Evolutionary conservation across 2,113 vertebrate species (phyloP).

Genomic region (Bombycilla garrulus): DNA sequence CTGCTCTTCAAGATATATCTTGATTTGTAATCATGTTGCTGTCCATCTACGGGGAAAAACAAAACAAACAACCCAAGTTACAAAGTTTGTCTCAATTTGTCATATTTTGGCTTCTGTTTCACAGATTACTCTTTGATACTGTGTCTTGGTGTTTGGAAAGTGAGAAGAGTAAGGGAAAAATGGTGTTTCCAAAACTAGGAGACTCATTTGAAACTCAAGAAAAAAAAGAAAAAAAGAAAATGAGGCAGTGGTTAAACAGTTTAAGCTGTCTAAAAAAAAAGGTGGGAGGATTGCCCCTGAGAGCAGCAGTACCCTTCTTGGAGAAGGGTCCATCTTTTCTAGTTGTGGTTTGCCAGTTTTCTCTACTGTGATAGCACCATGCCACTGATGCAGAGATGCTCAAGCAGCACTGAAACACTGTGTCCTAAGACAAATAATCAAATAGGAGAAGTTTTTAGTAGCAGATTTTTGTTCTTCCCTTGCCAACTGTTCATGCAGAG

Average conservation of each 20-base stretch:
- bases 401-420: not conserved
- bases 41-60: not conserved
- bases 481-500: not conserved
- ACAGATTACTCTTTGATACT: not conserved
- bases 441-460: not conserved
- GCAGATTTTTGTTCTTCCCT: not conserved
- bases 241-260: not conserved
- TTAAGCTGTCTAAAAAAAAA: not conserved
- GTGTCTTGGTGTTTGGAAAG: not conserved
- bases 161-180: not conserved
- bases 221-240: not conserved
- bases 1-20: not conserved
- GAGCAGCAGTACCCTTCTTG: not conserved
- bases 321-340: not conserved
- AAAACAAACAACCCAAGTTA: not conserved
- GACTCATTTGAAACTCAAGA: not conserved
- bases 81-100: not conserved
- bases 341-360: not conserved
- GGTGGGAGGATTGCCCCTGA: not conserved
- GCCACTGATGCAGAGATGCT: not conserved
- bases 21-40: conserved; percentile 1
- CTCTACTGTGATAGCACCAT: not conserved
- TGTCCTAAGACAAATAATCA: not conserved
- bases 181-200: not conserved
- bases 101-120: conserved; percentile 6